Evolutionary conservation across 2,113 vertebrate genomes (phyloP), one percentile per base, ranked within the genome.

Genomic region (Scomber japonicus): DNA sequence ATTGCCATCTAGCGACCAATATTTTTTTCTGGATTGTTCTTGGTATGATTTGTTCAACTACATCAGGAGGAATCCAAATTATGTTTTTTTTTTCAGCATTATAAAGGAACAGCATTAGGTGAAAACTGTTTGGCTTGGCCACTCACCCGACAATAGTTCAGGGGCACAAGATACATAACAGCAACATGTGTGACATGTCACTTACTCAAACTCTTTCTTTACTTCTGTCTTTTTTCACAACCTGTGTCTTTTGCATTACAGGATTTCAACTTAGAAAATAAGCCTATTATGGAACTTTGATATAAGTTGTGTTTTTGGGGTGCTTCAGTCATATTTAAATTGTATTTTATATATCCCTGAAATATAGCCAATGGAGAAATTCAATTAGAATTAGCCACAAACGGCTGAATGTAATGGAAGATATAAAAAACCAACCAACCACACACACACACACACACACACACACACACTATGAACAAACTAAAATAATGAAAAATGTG

Each of bases 1-100:
- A 35, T 68, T 81, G 88, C 92, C 90, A 91, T 87, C 93, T 92
- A 90, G 90, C 86, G 90, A 71, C 2, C 69, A 10, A 2, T 8
- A 73, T 51, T 7, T 3, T 60, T 21, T 21, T 21, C 21, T 46
- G 6, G 7, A 14, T 19, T 53, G 1, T 30, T 64, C 1, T 16
- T 68, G 6, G 9, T 30, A 19, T 51, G 12, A 75, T 60, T 67
- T 35, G 21, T 48, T 71, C 6, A 46, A 27, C 21, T 3, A 69
- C 10, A 24, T 54, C n/a, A 45, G 46, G 16, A 6, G 54, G 21
- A 48, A n/a, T 53, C 40, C 3, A n/a, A 40, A 59, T 19, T 0
- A 30, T 21, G 11, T 11, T 45, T 54, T 27, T 54, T 27, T 27
- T 48, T 44, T 40, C 35, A 40, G n/a, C 17, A 53, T 53, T 4